Evolutionary conservation across 1,140 invertebrate genomes (phyloP), one percentile per base, ranked within the genome.

Genomic region (Cheumatopsyche charites): DNA sequence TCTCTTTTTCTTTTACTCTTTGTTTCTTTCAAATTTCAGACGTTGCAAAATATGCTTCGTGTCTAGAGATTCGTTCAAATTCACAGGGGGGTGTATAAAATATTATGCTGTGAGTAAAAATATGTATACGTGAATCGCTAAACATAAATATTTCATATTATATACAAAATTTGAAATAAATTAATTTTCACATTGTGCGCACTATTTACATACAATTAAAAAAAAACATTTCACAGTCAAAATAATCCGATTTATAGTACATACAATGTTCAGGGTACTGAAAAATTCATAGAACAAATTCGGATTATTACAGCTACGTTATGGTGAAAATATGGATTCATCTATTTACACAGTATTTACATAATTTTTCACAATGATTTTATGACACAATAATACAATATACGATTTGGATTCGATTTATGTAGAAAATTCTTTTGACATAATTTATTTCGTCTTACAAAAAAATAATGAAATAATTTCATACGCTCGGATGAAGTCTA

Each of bases 61-160:
- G 19, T 52, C 4, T 52, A 52, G 19, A 52, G 47, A 52, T 52
- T 19, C 47, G 19, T 52, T 52, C 47, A 52, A 17, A 17, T 52
- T 52, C 19, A 52, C 47, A 19, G 47, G 47, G 15, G 47, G 15
- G 47, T 52, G 47, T 52, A 52, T 52, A 17, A 52, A 52, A 52
- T 52, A 52, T 52, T 52, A 17, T 52, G 47, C 47, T 19, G 15
- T 52, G 47, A 17, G 47, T 17, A 52, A 52, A 45, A 36, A 36
- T 36, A 36, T 36, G 29, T 52, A 52, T 52, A 52, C 47, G 47
- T 52, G 47, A 52, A 52, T 1, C 15, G 3, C n/a, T 15, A 17
- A 52, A 52, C 47, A 19, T 52, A 52, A 52, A 52, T 52, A 52
- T 52, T 45, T 45, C 13, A n/a, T n/a, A 9, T 36, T 36, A 36